These are phyloP conservation scores for Andrena bicolor DNA, from an alignment of 2,888 invertebrate genomes.

Conservation along the genomic window DNA sequence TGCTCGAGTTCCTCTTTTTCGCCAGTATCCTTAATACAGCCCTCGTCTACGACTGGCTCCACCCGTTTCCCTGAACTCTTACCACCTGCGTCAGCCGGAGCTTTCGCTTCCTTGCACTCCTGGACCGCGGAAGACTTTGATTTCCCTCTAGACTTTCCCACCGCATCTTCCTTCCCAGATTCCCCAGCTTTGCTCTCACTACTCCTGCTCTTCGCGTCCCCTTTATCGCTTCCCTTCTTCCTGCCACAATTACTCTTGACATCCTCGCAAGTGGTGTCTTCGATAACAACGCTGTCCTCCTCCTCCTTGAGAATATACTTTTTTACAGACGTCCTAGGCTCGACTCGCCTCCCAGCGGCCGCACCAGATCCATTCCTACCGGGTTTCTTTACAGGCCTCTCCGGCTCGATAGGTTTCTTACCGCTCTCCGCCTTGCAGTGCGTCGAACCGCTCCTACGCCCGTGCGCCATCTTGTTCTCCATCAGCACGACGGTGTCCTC, in stretches of 20 bases:
- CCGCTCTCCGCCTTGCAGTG: slow-evolving; percentile 29
- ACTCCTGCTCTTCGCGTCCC: slow-evolving; percentile 9
- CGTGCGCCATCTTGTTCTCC: slow-evolving; percentile 71
- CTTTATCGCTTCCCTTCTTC: slow-evolving; percentile 28
- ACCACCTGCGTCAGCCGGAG: slow-evolving; percentile 13
- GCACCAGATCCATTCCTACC: background rate
- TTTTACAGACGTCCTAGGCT: slow-evolving; percentile 33
- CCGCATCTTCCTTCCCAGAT: slow-evolving; percentile 6
- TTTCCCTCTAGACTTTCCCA: slow-evolving; percentile 32
- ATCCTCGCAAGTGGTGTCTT: slow-evolving; percentile 63
- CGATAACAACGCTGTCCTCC: slow-evolving; percentile 76
- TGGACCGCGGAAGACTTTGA: slow-evolving; percentile 32
- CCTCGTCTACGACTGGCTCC: slow-evolving; percentile 40
- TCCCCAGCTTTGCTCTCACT: slow-evolving; percentile 11
- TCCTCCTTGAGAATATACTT: slow-evolving; percentile 72
- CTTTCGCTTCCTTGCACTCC: slow-evolving; percentile 19
- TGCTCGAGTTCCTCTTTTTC: slow-evolving; percentile 31
- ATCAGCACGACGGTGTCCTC: slow-evolving; percentile 80
- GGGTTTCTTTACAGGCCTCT: slow-evolving; percentile 30
- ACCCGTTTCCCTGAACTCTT: slow-evolving; percentile 12
- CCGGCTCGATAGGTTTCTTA: slow-evolving; percentile 23
- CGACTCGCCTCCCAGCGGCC: slow-evolving; percentile 8
- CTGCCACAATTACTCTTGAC: background rate
- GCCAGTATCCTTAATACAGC: background rate
- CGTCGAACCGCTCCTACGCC: background rate